Evolutionary conservation across 30 jellyfish, hydroid and myxozoan genomes (phyloP), one percentile per base, ranked within the genome.

Genomic region (Mastigias papua): DNA sequence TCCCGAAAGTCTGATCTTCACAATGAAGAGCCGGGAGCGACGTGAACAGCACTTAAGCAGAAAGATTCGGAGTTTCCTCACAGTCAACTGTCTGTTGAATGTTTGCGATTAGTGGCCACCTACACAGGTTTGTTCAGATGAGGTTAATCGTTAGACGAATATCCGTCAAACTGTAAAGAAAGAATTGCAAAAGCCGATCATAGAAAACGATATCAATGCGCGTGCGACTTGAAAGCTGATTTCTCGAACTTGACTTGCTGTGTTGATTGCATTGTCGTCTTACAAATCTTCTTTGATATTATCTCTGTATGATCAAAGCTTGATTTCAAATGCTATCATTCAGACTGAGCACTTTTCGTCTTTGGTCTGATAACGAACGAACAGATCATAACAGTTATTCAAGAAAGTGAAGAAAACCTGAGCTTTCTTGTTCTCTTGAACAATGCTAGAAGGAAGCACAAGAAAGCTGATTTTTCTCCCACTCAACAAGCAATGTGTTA

Each of bases 401-500:
- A 51, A 2, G 27, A 51, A 51, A 2, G 67, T 51, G 25, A 17
- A 51, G 23, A 51, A 21, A 51, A 2, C 22, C 77, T 15, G 2
- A 25, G 22, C 23, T 23, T 63, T 1, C 42, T 63, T 63, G 42
- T 27, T 19, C 42, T 25, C 2, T 42, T 5, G 23, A 23, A 4
- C 74, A 58, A 58, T 11, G 70, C 29, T 4, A 20, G 29, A 28
- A 5, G n/a, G n/a, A n/a, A n/a, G n/a, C n/a, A n/a, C n/a, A 37
- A 63, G 42, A 23, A 57, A 37, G 66, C 3, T 69, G 31, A 28
- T 51, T 30, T 66, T 82, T 82, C 65, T 11, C 64, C 73, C 57
- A 82, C 74, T 66, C 74, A 46, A 71, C 76, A 17, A 29, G 73
- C 88, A 58, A 60, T 72, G 87, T 85, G 94, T 48, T 73, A 67